Evolutionary conservation across 2,888 invertebrate genomes (phyloP), one percentile per base, ranked within the genome.

Genomic region (Empis livida): DNA sequence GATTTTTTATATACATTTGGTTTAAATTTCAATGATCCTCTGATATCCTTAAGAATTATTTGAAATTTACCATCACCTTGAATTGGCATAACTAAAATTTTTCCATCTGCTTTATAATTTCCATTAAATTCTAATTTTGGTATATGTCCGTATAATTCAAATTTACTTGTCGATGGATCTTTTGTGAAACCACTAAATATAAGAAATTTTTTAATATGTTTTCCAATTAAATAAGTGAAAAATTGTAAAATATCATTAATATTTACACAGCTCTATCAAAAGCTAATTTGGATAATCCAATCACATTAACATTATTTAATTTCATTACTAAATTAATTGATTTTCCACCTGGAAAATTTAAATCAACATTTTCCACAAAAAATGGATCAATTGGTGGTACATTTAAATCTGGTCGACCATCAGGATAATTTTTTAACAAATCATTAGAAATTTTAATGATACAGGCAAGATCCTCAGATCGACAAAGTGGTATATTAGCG

Each of bases 31-130:
- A 64, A 57, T 5, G 64, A 61, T 49, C 65, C 60, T 49, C 63
- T 62, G n/a, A 63, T 56, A 45, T 61, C 61, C 15, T 59, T 56
- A 43, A 67, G 53, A 2, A 53, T 52, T 37, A 67, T 63, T 31
- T 63, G 61, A 10, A 65, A 62, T 53, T 61, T 57, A 27, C 71
- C 71, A 52, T 63, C 61, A 13, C 72, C 72, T 23, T 61, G 60
- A 43, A 72, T 69, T 30, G 72, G 71, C 31, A 73, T 57, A 32
- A 72, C 61, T n/a, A 72, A 57, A 37, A 72, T 66, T 31, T 65
- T 67, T 37, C 72, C 72, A 51, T 66, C 62, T n/a, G 70, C 67
- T 5, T 49, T 57, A 53, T 72, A 72, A 47, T 62, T 62, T 32
- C 65, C 63, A 15, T 56, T 60, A 39, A 67, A 38, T 15, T 45